These are phyloP conservation scores for Sisor rabdophorus DNA, from an alignment of 2,113 vertebrate genomes.

Conservation along the genomic window DNA sequence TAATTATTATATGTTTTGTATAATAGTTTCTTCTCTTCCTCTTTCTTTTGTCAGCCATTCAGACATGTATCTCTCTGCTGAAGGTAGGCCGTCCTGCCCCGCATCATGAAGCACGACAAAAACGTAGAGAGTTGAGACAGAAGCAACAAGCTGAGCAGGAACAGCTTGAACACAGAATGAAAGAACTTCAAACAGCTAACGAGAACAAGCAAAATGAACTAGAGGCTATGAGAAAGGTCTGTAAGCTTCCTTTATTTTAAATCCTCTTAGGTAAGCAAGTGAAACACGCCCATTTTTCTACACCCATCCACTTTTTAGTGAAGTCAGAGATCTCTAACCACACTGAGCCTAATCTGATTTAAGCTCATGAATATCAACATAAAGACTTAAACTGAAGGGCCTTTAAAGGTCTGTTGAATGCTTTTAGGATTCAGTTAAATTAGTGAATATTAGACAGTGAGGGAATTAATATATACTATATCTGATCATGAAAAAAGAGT, in stretches of 20 bases:
- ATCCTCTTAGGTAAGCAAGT: not conserved
- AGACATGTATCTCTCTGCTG: slow-evolving; percentile 81
- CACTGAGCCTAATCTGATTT: slow-evolving; percentile 5
- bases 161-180: slow-evolving; percentile 87
- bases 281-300: not conserved
- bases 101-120: slow-evolving; percentile 85
- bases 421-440: not conserved
- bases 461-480: slow-evolving; percentile 1
- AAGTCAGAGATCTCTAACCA: not conserved
- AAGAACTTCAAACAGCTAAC: slow-evolving; percentile 83
- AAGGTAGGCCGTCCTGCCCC: slow-evolving; percentile 76
- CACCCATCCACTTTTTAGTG: not conserved
- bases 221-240: slow-evolving; percentile 87
- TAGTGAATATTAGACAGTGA: not conserved
- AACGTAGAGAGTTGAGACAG: slow-evolving; percentile 78
- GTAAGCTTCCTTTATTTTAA: not conserved
- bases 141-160: slow-evolving; percentile 85
- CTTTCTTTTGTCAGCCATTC: slow-evolving; percentile 72
- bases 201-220: slow-evolving; percentile 89
- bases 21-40: not conserved
- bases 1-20: not conserved
- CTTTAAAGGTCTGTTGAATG: not conserved
- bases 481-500: not conserved
- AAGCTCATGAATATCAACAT: not conserved
- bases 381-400: not conserved